phyloP scores from a whole-genome alignment of 1,140 invertebrate genomes.

The Acarapis woodi region DNA sequence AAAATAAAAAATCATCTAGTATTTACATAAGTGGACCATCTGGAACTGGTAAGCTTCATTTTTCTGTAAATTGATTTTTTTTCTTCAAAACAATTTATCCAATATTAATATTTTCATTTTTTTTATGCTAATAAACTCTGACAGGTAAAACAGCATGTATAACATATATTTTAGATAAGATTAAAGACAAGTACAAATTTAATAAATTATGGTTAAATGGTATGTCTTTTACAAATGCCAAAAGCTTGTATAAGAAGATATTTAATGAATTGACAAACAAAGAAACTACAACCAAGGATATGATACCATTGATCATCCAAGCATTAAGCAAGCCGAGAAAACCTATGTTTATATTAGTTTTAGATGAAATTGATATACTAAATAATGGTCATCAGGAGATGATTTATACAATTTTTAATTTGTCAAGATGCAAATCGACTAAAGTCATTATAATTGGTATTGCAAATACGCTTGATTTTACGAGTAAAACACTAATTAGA shows the following conservation, averaged over 20 bases:
- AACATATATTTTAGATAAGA: slow-evolving; percentile 12
- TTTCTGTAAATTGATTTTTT: slow-evolving; percentile 40
- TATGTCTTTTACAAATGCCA: slow-evolving; percentile 39
- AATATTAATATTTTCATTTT: too few relatives aligned
- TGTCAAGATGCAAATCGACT: slow-evolving; percentile 37
- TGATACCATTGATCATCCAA: slow-evolving; percentile 19
- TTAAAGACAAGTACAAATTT: slow-evolving; percentile 24
- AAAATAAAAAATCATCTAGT: slow-evolving; percentile 35
- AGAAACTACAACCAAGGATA: slow-evolving; percentile 22
- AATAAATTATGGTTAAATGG: slow-evolving; percentile 47
- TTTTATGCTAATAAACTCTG: too few relatives aligned
- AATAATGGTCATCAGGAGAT: slow-evolving; percentile 50
- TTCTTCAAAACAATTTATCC: slow-evolving; percentile 20
- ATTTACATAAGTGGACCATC: slow-evolving; percentile 81
- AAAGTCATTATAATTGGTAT: slow-evolving; percentile 62
- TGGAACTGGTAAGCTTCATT: slow-evolving; percentile 85
- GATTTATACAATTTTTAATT: slow-evolving; percentile 74
- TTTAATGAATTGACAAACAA: slow-evolving; percentile 13
- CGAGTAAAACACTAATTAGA: slow-evolving; percentile 57
- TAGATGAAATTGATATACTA: slow-evolving; percentile 89
- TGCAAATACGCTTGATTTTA: slow-evolving; percentile 83
- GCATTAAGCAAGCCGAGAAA: slow-evolving; percentile 10
- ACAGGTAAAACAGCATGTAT: slow-evolving; percentile 7
- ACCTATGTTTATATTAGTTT: slow-evolving; percentile 46
- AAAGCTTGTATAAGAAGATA: slow-evolving; percentile 28